Evolutionary conservation across 2,888 invertebrate species (phyloP), one percentile per base, ranked within the genome.

Genomic region (Nasonovia ribisnigri): DNA sequence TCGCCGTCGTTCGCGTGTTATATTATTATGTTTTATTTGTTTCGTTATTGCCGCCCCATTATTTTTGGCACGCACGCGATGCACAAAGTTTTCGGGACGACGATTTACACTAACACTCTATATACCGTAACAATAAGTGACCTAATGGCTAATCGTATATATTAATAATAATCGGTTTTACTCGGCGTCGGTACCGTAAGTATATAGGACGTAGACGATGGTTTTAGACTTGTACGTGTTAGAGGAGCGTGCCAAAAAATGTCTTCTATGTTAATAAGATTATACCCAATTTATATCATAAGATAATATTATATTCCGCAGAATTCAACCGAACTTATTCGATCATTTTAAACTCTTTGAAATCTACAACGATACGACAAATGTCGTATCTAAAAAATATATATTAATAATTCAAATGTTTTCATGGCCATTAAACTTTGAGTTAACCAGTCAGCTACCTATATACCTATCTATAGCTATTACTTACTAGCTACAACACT

Each of bases 21-120:
- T 2, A 77, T 54, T 42, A 42, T 88, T 87, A 48, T 48, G 10
- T 48, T 51, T 36, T 88, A 20, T 51, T 88, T 36, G 29, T 88
- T 77, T 77, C 77, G 77, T 77, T 77, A 57, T 36, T 77, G 36
- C 77, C 77, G 36, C 77, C 20, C 54, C 88, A 42, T 88, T 57
- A 57, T 88, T 88, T 88, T 57, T 42, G 54, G 29, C 88, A 57
- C 51, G 36, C 88, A 88, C 88, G 88, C 88, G 54, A 88, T 57
- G 54, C 6, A 29, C 42, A 26, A 57, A 13, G 42, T 57, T 88
- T 88, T 48, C 8, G 42, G 11, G 84, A 77, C 77, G 84, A 77
- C 77, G 77, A 77, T 77, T 77, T 36, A 20, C 20, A 36, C 6
- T 36, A 77, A 36, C 36, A 20, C 36, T 77, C 36, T 77, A 0